phyloP scores from a whole-genome alignment of 2,113 vertebrate genomes.

The Sorex araneus region DNA sequence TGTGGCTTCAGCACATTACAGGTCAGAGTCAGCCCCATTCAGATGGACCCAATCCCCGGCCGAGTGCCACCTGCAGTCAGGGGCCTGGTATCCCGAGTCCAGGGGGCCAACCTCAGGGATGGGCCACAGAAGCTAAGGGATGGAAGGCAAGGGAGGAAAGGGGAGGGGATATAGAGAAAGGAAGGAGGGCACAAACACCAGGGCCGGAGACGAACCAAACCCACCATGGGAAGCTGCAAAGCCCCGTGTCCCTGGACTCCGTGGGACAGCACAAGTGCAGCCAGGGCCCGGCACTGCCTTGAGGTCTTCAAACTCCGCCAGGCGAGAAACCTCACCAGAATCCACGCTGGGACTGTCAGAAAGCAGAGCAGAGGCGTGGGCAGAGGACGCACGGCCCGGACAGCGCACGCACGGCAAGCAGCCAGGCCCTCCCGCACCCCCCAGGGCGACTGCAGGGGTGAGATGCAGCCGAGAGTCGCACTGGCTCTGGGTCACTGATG shows the following conservation, averaged over 20 bases:
- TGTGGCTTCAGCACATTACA: background rate
- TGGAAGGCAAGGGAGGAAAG: background rate
- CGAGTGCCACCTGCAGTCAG: background rate
- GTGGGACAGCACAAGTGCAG: background rate
- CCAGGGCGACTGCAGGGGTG: background rate
- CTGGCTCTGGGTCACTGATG: background rate
- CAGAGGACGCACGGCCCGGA: background rate
- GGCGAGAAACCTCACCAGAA: background rate
- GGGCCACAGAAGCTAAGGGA: constrained; percentile 56
- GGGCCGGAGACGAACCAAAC: background rate
- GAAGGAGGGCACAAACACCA: background rate
- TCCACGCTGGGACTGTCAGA: background rate
- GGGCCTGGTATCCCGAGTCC: constrained; percentile 11
- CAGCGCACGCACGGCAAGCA: background rate
- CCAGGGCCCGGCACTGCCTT: background rate
- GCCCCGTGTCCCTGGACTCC: too few species aligned
- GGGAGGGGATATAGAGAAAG: background rate
- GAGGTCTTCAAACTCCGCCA: background rate
- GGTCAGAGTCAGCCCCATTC: background rate
- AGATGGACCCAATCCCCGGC: background rate
- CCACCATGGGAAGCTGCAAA: too few species aligned
- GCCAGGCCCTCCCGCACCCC: background rate
- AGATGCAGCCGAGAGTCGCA: background rate
- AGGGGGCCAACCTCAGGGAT: background rate
- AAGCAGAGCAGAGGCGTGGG: background rate